These are phyloP conservation scores for Acronicta alni DNA, from an alignment of 2,888 invertebrate genomes.

Conservation along the genomic window DNA sequence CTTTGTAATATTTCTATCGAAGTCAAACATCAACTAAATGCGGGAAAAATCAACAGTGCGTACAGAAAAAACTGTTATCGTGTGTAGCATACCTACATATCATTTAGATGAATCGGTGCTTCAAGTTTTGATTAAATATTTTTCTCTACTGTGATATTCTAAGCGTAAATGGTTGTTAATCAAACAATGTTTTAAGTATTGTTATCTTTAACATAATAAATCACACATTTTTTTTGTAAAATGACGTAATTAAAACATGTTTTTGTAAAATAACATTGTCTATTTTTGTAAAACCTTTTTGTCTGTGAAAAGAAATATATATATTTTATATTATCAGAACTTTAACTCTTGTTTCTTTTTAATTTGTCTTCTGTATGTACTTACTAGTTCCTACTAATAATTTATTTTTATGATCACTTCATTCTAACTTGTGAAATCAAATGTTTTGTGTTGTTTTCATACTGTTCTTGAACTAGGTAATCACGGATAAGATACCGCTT, in stretches of 20 bases:
- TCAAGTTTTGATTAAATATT: conserved; percentile 34
- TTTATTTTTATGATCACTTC: conserved; percentile 16
- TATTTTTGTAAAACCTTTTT: conserved; percentile 75
- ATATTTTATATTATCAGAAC: conserved; percentile 59
- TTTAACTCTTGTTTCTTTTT: conserved; percentile 61
- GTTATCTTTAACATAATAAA: conserved; percentile 28
- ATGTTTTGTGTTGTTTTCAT: neutral
- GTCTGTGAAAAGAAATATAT: conserved; percentile 60
- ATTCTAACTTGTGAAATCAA: neutral
- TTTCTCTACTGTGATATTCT: conserved; percentile 53
- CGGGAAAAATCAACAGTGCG: conserved; percentile 28
- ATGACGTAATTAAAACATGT: conserved; percentile 60
- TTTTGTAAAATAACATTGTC: conserved; percentile 60
- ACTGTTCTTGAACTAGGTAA: conserved; percentile 1
- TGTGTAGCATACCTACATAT: too few relatives aligned
- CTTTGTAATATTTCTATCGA: conserved; percentile 1
- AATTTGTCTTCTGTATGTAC: conserved; percentile 32
- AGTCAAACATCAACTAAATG: conserved; percentile 9
- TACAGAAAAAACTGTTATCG: neutral
- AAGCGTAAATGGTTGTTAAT: conserved; percentile 38
- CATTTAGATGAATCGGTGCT: conserved; percentile 35
- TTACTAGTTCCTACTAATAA: conserved; percentile 21
- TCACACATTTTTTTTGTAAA: conserved; percentile 37
- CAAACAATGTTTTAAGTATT: conserved; percentile 26
- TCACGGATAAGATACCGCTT: neutral